Evolutionary conservation across 1,140 invertebrate species (phyloP).

Genomic region (Polypedilum vanderplanki): DNA sequence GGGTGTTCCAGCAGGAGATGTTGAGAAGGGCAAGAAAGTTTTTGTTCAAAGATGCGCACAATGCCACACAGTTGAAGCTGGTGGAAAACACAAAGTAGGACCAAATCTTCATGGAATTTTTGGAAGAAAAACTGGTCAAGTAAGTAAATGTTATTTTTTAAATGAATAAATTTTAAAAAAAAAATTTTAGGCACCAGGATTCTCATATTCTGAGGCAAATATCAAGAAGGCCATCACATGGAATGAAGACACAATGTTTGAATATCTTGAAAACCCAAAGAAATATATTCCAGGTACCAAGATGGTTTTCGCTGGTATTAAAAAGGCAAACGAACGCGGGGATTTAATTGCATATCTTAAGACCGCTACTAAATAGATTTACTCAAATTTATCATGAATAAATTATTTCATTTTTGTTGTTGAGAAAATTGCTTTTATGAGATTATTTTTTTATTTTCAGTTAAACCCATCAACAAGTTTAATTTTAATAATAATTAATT

Average conservation of each 20-base stretch:
- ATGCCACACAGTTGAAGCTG: constrained; percentile 78
- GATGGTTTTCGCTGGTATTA: constrained; percentile 78
- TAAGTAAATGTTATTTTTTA: too few relatives aligned
- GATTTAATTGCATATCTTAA: constrained; percentile 65
- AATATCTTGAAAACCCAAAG: constrained; percentile 70
- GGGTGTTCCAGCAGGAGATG: constrained; percentile 61
- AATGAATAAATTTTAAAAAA: too few relatives aligned
- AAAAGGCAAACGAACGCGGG: constrained; percentile 63
- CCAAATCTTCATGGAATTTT: constrained; percentile 81
- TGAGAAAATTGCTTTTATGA: too few relatives aligned
- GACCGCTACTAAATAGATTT: constrained; percentile 28
- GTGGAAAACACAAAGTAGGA: constrained; percentile 81
- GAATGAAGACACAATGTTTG: constrained; percentile 56
- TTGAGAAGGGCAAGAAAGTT: constrained; percentile 83
- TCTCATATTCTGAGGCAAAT: constrained; percentile 79
- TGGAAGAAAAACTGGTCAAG: constrained; percentile 76
- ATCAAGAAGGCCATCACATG: constrained; percentile 68
- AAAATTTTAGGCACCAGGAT: constrained; percentile 53
- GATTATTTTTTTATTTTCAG: too few relatives aligned
- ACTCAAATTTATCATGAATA: background rate
- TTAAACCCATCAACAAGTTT: too few relatives aligned
- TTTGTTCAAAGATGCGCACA: constrained; percentile 81
- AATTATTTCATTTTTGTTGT: too few relatives aligned
- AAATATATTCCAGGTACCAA: constrained; percentile 80
- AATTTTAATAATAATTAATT: too few relatives aligned